Conservation (phyloP, 2,888 invertebrate genomes). For the Dastarcus helophoroides region DNA sequence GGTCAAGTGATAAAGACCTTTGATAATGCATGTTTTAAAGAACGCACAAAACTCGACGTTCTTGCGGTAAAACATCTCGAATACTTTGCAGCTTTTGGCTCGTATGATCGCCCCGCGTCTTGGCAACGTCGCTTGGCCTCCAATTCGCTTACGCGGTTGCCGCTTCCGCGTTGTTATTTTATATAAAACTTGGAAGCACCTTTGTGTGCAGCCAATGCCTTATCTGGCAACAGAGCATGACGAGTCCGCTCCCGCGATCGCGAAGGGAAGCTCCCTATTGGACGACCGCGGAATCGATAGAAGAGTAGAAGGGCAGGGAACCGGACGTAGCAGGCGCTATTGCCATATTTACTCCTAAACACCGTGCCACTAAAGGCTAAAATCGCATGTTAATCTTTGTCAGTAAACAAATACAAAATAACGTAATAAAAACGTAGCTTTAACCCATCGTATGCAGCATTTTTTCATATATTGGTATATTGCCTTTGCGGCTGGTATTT, state of each 20-base stretch:
- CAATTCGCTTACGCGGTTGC: constrained; percentile 19
- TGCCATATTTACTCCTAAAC: constrained; percentile 44
- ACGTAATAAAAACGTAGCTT: constrained; percentile 16
- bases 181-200: neutral
- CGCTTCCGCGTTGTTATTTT: constrained; percentile 10
- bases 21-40: too few species aligned
- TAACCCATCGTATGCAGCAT: constrained; percentile 5
- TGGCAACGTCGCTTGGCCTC: constrained; percentile 31
- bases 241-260: constrained; percentile 42
- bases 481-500: too few species aligned
- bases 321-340: constrained; percentile 41
- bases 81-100: too few species aligned
- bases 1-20: too few species aligned
- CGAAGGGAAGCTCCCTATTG: constrained; percentile 44
- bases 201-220: neutral
- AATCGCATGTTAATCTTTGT: constrained; percentile 34
- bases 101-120: too few species aligned
- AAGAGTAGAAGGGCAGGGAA: constrained; percentile 45
- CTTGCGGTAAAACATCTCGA: too few species aligned
- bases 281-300: constrained; percentile 52
- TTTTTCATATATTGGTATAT: too few species aligned
- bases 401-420: constrained; percentile 48
- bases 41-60: too few species aligned
- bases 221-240: constrained; percentile 39
- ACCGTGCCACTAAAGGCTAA: constrained; percentile 31